Evolutionary conservation across 2,888 invertebrate genomes (phyloP).

Genomic region (Eupithecia centaureata): DNA sequence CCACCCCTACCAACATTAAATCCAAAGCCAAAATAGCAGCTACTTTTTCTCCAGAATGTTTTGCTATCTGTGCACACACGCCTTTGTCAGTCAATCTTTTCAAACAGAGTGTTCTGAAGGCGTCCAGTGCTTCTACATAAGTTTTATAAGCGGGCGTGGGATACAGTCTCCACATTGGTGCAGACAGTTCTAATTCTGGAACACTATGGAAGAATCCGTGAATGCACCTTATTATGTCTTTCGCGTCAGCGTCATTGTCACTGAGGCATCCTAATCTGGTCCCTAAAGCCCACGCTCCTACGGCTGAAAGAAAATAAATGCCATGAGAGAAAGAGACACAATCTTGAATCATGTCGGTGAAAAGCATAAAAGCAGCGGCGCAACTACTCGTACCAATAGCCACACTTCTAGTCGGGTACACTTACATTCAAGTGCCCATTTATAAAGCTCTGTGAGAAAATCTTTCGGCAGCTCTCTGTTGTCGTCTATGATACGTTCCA

Average conservation of each 20-base stretch:
- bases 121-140: conserved; percentile 88
- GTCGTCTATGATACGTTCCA: conserved; percentile 84
- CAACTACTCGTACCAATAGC: conserved; percentile 37
- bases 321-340: conserved; percentile 42
- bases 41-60: conserved; percentile 67
- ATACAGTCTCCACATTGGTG: conserved; percentile 90
- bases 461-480: conserved; percentile 86
- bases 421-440: conserved; percentile 93
- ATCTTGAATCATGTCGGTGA: conserved; percentile 41
- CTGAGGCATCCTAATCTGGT: conserved; percentile 90
- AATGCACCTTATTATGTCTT: conserved; percentile 90
- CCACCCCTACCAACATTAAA: conserved; percentile 91
- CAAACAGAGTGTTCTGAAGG: conserved; percentile 86
- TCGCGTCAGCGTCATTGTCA: conserved; percentile 88
- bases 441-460: conserved; percentile 89
- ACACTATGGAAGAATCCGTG: conserved; percentile 91
- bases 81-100: conserved; percentile 75
- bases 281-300: conserved; percentile 92
- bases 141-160: conserved; percentile 88
- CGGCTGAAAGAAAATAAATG: conserved; percentile 82
- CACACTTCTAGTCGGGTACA: conserved; percentile 54
- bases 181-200: conserved; percentile 88
- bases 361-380: conserved; percentile 45
- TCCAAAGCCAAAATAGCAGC: conserved; percentile 90
- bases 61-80: conserved; percentile 73